Base-by-base conservation (phyloP, 2,113 vertebrate species). In the Podarcis cretensis region DNA sequence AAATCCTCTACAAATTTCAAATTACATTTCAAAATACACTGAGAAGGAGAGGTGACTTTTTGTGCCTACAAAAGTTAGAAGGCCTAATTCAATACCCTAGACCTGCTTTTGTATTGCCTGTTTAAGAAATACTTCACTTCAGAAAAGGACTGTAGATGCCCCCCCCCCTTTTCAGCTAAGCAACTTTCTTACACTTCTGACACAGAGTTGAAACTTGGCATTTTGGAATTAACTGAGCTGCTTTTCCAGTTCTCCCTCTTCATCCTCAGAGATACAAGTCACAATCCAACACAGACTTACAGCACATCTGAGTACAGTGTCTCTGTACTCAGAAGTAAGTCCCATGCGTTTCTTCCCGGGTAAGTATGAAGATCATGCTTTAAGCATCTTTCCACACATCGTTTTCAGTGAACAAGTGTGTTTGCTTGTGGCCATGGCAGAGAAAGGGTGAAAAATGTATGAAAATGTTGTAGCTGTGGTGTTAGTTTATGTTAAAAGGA, bases 221-320 rank as follows among this genome's bases (percentile, higher is more conserved):
- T 85, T 87, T 89, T 90, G 90, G 35, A 86, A 30, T 37, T 40
- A 87, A 87, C 43, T 90, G 43, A 90, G 84, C 89, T 76, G 90
- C 86, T 92, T 2, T 30, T 43, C 35, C 37, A 66, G 2, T 21
- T 20, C 18, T 23, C 8, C 30, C 13, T 3, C 18, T n/a, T 74
- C 13, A 75, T 65, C 13, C 9, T 5, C 10, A 65, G 5, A 16
- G 6, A 30, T 48, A 25, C 30, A 77, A 40, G 30, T 20, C 35
- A 83, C 35, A 76, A 25, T 9, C 43, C 23, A 30, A 32, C 4
- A 25, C 20, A 83, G 5, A 59, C 32, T 40, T 21, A 37, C 1
- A 78, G n/a, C 25, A 43, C 30, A 69, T 14, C 30, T 48, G 23
- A n/a, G n/a, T n/a, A n/a, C n/a, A n/a, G n/a, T 32, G 5, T 27